Evolutionary conservation across 2,113 vertebrate genomes (phyloP).

Genomic region (Sylvilagus bachmani): DNA sequence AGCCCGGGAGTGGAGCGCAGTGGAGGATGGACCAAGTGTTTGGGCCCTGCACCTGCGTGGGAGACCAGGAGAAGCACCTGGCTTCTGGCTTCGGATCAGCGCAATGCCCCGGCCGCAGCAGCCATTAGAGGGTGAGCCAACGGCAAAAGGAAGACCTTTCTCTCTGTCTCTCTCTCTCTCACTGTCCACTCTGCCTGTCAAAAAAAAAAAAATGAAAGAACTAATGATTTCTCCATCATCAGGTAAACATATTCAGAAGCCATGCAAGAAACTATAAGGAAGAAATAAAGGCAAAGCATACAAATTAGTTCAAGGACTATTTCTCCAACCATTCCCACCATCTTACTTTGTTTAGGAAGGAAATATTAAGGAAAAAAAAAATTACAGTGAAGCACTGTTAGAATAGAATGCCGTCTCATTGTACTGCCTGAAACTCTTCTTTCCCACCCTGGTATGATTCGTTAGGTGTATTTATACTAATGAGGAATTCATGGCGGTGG

Average conservation of each 20-base stretch:
- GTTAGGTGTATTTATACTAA: background rate
- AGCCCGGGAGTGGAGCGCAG: too few species aligned
- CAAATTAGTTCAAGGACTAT: background rate
- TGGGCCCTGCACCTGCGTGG: too few species aligned
- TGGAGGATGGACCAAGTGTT: too few species aligned
- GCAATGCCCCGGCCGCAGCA: too few species aligned
- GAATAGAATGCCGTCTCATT: background rate
- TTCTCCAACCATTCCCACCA: background rate
- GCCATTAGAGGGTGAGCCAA: too few species aligned
- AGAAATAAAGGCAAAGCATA: background rate
- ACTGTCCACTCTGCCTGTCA: too few species aligned
- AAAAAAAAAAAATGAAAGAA: too few species aligned
- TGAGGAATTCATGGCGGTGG: background rate
- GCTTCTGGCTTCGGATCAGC: too few species aligned
- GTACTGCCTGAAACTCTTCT: background rate
- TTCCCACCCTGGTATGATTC: background rate
- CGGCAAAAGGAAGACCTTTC: too few species aligned
- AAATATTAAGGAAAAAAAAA: background rate
- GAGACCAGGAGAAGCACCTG: too few species aligned
- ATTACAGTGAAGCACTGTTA: background rate
- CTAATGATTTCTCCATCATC: background rate
- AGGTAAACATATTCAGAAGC: background rate
- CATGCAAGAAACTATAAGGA: background rate
- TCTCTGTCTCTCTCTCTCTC: too few species aligned
- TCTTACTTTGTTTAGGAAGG: background rate